Evolutionary conservation across 2,797 vertebrate genomes (phyloP), one percentile per base, ranked within the genome.

Genomic region (Pipistrellus kuhlii): DNA sequence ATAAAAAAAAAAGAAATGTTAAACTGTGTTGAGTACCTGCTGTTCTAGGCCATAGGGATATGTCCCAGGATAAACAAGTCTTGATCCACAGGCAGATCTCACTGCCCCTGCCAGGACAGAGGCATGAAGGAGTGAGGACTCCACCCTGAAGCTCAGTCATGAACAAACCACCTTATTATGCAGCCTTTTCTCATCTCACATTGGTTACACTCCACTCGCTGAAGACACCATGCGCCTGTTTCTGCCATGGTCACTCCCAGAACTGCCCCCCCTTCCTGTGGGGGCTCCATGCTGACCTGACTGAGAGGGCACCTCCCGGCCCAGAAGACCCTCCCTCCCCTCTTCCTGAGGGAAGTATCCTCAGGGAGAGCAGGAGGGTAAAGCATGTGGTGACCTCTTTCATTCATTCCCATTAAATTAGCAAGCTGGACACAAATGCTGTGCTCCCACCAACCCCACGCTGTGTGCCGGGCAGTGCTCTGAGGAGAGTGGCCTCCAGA

Each of bases 181-280:
- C 62, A 80, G 59, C 41, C 81, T 88, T 44, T 84, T 68, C 59
- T 86, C 55, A 88, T 62, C 66, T 92, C 59, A n/a, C 85, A 85
- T 66, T 83, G 69, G 87, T 82, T 64, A 73, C 66, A 57, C n/a
- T 88, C n/a, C 15, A 46, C 88, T 93, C 88, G 64, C 72, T n/a
- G n/a, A n/a, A 81, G 30, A 83, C 25, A 72, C 68, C 59, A 88
- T 76, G 76, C 25, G 30, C 64, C 32, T 85, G 71, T 97, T 92
- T 96, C 77, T 46, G 84, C 71, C 66, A 83, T 85, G 85, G 27
- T 83, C 88, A 51, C 90, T 95, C 92, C 86, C 48, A 72, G 48
- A 51, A 30, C 30, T 83, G 75, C 62, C 90, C 94, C 66, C 57
- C 85, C 35, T 93, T 78, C 55, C 21, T 27, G 4, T 20, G 38